Conservation (phyloP, 2,888 invertebrate genomes). For the Limnephilus marmoratus region DNA sequence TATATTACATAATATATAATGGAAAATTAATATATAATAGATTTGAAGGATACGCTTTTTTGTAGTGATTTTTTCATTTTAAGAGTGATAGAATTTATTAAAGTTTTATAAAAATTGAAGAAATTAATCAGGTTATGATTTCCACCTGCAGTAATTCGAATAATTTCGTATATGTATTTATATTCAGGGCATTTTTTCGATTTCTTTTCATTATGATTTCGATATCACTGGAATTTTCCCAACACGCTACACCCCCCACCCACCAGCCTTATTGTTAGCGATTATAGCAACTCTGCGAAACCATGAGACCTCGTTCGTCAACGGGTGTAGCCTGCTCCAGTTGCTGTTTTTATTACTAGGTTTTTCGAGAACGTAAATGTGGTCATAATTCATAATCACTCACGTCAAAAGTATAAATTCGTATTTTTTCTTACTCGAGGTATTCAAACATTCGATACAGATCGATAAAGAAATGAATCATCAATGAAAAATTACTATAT, state of each 20-base stretch:
- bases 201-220: constrained; percentile 27
- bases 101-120: too few species aligned
- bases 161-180: too few species aligned
- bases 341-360: neutral
- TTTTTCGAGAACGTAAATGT: neutral
- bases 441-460: neutral
- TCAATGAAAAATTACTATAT: neutral
- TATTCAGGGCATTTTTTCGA: constrained; percentile 20
- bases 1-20: too few species aligned
- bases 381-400: neutral
- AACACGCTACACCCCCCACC: neutral
- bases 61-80: too few species aligned
- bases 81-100: too few species aligned
- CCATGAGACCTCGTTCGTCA: neutral
- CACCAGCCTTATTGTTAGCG: constrained; percentile 1
- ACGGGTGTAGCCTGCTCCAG: constrained; percentile 6
- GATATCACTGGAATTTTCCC: constrained; percentile 24
- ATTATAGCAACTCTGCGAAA: constrained; percentile 3
- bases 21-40: too few species aligned
- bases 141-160: too few species aligned
- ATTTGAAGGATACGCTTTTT: too few species aligned
- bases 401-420: neutral
- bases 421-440: neutral
- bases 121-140: too few species aligned
- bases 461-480: neutral